Conservation (phyloP, 2,113 vertebrate species). For the Piaya cayana region DNA sequence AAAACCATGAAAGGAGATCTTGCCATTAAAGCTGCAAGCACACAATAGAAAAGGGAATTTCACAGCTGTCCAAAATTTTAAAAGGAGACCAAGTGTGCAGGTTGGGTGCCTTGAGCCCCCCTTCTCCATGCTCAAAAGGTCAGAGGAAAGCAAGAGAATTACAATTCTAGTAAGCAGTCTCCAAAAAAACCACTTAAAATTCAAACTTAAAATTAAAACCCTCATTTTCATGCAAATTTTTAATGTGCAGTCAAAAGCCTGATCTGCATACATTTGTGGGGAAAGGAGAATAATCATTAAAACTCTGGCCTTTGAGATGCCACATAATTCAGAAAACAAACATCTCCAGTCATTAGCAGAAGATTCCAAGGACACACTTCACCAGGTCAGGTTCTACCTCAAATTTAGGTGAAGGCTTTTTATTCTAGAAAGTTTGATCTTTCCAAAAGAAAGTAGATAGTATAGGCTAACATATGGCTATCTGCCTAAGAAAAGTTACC, state of each 20-base stretch:
- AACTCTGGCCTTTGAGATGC: not conserved
- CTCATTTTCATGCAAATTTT: not conserved
- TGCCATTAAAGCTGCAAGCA: not conserved
- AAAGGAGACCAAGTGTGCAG: not conserved
- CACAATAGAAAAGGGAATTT: not conserved
- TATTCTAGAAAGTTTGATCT: not conserved
- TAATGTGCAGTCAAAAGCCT: not conserved
- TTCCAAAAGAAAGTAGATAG: not conserved
- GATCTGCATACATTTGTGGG: not conserved
- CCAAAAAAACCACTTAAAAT: not conserved
- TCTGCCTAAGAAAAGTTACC: not conserved
- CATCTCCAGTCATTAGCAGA: not conserved
- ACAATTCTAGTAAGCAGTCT: not conserved
- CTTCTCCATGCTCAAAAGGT: not conserved
- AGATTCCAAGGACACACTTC: not conserved
- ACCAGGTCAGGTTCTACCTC: rapidly evolving
- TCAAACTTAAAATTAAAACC: not conserved
- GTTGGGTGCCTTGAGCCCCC: not conserved
- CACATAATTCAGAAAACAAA: not conserved
- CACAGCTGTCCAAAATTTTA: not conserved
- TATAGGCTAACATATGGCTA: too few relatives aligned
- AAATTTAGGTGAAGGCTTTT: not conserved
- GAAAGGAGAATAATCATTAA: not conserved
- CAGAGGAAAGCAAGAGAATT: not conserved
- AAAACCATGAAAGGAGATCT: not conserved